Conservation (phyloP, 2,113 vertebrate genomes). For the Albula goreensis region DNA sequence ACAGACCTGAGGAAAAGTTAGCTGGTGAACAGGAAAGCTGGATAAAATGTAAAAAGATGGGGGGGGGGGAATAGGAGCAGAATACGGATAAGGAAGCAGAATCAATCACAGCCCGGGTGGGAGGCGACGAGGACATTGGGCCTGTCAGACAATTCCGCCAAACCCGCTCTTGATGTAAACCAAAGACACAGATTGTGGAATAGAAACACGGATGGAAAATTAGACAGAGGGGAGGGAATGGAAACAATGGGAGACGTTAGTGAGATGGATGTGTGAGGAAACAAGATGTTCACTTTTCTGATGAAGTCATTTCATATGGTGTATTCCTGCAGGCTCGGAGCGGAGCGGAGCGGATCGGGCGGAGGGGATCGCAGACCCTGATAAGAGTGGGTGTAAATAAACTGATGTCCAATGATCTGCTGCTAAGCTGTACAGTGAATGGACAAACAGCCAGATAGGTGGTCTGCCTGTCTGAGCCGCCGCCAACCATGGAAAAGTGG, state of each 20-base stretch:
- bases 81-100: constrained; percentile 36
- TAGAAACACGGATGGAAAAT: constrained; percentile 4
- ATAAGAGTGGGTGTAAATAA: background rate
- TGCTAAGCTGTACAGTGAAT: constrained; percentile 5
- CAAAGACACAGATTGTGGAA: constrained; percentile 34
- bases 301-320: background rate
- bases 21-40: background rate
- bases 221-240: background rate
- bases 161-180: constrained; percentile 47
- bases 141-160: constrained; percentile 43
- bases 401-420: constrained; percentile 9
- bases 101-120: constrained; percentile 50
- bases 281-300: background rate
- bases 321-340: background rate
- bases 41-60: background rate
- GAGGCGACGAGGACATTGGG: constrained; percentile 47
- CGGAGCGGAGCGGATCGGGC: background rate
- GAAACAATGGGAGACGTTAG: constrained; percentile 12
- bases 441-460: background rate
- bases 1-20: background rate
- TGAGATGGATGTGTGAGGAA: constrained; percentile 7
- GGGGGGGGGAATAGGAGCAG: constrained; percentile 35
- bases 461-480: background rate
- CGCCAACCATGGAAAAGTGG: background rate
- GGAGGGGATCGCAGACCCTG: background rate